These are phyloP conservation scores for Rhagonycha lutea DNA, from an alignment of 2,888 invertebrate genomes.

Conservation along the genomic window DNA sequence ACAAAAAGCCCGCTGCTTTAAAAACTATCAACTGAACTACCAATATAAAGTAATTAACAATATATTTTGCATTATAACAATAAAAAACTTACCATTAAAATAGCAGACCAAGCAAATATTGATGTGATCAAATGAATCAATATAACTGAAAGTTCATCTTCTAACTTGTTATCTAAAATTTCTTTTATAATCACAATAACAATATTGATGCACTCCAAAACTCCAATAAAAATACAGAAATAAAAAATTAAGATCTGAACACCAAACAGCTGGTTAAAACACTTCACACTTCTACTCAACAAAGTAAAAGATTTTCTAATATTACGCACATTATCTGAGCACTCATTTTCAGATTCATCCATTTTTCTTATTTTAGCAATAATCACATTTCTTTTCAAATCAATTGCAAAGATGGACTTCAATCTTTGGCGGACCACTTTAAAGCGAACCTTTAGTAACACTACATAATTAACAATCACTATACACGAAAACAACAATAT, in stretches of 20 bases:
- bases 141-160: no score
- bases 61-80: no score
- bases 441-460: neutral
- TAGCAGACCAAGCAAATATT: no score
- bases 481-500: neutral
- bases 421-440: neutral
- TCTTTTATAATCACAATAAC: neutral
- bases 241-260: neutral
- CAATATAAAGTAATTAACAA: no score
- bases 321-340: neutral
- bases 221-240: neutral
- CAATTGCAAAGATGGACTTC: neutral
- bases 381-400: neutral
- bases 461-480: neutral
- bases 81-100: no score
- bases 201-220: neutral
- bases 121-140: no score
- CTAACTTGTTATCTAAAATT: no score
- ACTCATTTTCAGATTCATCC: neutral
- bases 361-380: neutral
- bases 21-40: no score
- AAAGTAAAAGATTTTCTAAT: neutral
- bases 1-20: no score
- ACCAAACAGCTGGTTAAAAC: neutral
- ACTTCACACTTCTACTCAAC: neutral